These are phyloP conservation scores for Rhinichthys klamathensis DNA, from an alignment of 2,113 vertebrate genomes.

Conservation along the genomic window DNA sequence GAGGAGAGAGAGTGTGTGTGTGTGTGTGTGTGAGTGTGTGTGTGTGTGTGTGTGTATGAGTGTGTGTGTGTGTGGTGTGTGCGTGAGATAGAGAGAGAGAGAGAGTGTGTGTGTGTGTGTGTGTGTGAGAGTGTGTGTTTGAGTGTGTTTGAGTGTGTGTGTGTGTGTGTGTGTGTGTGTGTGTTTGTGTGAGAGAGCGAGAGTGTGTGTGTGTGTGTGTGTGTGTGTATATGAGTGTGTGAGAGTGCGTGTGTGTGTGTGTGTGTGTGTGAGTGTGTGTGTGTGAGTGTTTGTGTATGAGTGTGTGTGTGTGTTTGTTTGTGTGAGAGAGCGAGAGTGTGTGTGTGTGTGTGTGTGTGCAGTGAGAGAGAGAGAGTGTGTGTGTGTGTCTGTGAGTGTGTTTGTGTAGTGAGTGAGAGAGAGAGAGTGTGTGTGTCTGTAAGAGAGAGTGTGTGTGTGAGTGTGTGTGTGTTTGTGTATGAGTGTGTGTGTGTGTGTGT, in stretches of 20 bases:
- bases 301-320: too few species aligned
- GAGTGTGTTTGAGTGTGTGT: too few species aligned
- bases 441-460: too few species aligned
- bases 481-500: neutral
- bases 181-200: neutral
- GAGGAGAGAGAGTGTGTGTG: too few species aligned
- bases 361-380: neutral
- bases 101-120: too few species aligned
- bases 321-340: neutral
- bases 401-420: too few species aligned
- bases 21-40: neutral
- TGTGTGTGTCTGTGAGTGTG: neutral
- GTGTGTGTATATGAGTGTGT: neutral
- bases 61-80: too few species aligned
- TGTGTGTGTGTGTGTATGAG: neutral
- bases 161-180: neutral
- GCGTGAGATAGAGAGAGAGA: too few species aligned
- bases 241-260: too few species aligned
- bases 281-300: neutral
- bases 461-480: neutral
- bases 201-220: too few species aligned
- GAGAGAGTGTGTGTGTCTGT: rapidly evolving
- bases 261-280: neutral
- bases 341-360: neutral
- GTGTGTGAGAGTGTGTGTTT: neutral